Base-by-base conservation (phyloP, 1,140 invertebrate genomes). In the Dendroctonus valens region DNA sequence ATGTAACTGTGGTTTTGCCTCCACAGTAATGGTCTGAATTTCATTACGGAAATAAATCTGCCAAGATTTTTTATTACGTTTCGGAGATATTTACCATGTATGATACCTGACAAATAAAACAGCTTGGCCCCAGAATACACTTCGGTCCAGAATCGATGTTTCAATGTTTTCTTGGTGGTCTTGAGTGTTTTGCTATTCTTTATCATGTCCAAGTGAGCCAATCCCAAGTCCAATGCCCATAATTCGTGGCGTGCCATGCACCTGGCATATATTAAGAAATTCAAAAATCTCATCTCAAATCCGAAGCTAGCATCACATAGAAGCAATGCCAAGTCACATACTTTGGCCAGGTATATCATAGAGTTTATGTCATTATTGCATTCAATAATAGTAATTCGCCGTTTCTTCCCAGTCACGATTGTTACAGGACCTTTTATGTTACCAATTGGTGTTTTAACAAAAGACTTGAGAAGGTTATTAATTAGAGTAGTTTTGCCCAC, bases 261-360 rank as follows among this genome's bases (percentile, higher is more conserved):
- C 93, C 82, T 99, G 96, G 74, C 97, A 99, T 59, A 99, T 98
- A 75, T 99, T 99, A 2, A 99, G 81, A 79, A 99, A 99, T 78
- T 99, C 98, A 81, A 99, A 99, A 51, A 95, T 91, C 79, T 99
- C 97, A 99, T 99, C 81, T 99, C 97, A 81, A 99, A 98, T 0
- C 97, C 97, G 82, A 97, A 98, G 68, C 93, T 98, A 0, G 96
- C 97, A 83, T 99, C 97, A 55, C 98, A 90, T 5, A 99, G 77
- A 0, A 99, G 77, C 6, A 99, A 75, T 0, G 97, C 95, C 60
- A 99, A 81, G 84, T 99, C 98, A n/a, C 95, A 96, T 48, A 98
- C 90, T 85, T 99, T 99, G 0, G 96, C 96, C 26, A 98, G 86
- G 79, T 99, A 98, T 74, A 99, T 99, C 97, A 99, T 99, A 0